Base-by-base conservation (phyloP, 2,888 invertebrate genomes). In the Drosophila bunnanda region DNA sequence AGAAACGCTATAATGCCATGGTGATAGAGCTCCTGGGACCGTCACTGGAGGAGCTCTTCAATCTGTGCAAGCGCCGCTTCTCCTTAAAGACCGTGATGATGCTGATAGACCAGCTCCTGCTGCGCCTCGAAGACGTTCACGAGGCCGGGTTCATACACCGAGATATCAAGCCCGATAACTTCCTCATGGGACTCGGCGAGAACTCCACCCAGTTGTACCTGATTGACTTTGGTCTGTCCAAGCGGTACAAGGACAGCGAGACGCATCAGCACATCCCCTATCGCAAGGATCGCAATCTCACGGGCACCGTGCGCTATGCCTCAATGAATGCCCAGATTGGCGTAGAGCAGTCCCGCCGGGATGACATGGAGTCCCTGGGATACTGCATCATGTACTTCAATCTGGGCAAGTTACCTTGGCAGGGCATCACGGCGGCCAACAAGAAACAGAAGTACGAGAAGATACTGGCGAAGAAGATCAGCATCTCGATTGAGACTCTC, bases 361-460 rank as follows among this genome's bases (percentile, higher is more conserved):
- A 99, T 93, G 99, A 99, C 93, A 96, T 99, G 96, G 99, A 99
- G 93, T 98, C 98, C 20, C 94, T 99, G 81, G 98, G 98, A 85
- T 99, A 99, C 92, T 99, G 99, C 79, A 95, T 99, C 89, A 99
- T 99, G 98, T 99, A 99, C 94, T 99, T 97, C 94, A 98, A 96
- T 93, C 94, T 96, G 89, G 97, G 98, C 65, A 96, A 96, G 76
- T 93, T 99, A 90, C 98, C 98, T 2, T 99, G 99, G 99, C 98
- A 99, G 93, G 98, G 98, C 10, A 94, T 99, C 71, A 97, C 96
- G 93, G 99, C 99, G 39, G 97, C 97, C 70, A 99, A 97, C 62
- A 99, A 99, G 94, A 98, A 98, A 93, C 98, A 99, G 92, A 99
- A 99, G 92, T 99, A 99, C 92, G 99, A 99, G 92, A 97, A 98